Conservation (phyloP, 2,113 vertebrate species). For the Choloepus hoffmanni region DNA sequence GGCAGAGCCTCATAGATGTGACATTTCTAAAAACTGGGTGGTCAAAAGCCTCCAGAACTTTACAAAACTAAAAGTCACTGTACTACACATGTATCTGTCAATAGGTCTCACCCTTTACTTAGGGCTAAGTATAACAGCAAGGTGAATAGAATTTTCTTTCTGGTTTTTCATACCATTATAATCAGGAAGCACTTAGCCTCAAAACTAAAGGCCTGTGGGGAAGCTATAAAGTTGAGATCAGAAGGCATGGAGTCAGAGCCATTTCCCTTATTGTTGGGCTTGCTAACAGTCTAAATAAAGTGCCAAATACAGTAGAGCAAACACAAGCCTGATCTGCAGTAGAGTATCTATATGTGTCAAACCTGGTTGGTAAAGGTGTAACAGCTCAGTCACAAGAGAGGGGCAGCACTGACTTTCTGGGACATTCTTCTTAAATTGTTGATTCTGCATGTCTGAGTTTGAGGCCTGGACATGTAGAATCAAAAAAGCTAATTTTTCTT, state of each 20-base stretch:
- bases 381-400: not conserved
- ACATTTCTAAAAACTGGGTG: slow-evolving; percentile 9
- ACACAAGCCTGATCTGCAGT: not conserved
- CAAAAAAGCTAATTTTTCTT: slow-evolving; percentile 16
- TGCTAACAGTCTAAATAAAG: not conserved
- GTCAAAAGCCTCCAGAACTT: not conserved
- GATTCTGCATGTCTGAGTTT: not conserved
- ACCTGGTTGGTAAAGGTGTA: not conserved
- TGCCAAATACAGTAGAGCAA: not conserved
- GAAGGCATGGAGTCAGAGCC: not conserved
- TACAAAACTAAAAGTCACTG: not conserved
- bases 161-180: not conserved
- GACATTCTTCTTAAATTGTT: not conserved
- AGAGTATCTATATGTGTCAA: not conserved
- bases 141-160: not conserved
- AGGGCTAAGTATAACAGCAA: not conserved
- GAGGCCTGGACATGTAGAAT: not conserved
- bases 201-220: slow-evolving; percentile 21
- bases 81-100: not conserved
- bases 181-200: not conserved
- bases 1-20: not conserved
- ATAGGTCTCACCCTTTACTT: not conserved
- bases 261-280: slow-evolving; percentile 1
- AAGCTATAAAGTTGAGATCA: not conserved
- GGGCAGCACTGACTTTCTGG: not conserved